A percentile compares a stretch with the other conserved stretches of the same genome.
These are phyloP conservation scores for Graptemys geographica DNA, from an alignment of 2,797 vertebrate species.

Conservation along the genomic window DNA sequence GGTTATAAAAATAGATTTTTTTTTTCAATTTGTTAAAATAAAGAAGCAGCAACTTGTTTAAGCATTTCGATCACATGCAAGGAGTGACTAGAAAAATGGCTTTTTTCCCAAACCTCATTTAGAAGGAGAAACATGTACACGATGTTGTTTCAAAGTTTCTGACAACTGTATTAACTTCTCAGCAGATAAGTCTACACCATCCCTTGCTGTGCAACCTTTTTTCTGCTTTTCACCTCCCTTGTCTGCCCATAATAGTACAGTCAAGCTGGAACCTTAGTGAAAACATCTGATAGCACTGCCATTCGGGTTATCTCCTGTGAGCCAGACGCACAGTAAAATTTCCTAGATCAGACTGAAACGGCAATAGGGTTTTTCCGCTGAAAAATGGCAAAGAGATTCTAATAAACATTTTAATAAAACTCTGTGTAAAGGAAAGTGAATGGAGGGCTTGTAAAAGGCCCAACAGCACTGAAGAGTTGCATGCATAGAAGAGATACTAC, in stretches of 20 bases:
- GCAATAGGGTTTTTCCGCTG: background rate
- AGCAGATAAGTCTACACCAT: background rate
- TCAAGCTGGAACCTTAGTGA: fast-evolving
- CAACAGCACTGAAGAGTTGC: background rate
- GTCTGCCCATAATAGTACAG: background rate
- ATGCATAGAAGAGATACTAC: fast-evolving
- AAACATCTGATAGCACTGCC: background rate
- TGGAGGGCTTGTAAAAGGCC: background rate
- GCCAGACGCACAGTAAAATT: background rate
- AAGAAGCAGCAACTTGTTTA: background rate
- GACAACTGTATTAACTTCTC: background rate
- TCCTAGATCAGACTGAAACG: background rate
- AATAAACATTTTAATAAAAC: background rate
- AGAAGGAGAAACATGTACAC: background rate
- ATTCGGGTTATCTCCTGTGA: fast-evolving
- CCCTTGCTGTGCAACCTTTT: background rate
- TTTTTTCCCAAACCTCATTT: background rate
- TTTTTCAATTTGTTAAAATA: background rate
- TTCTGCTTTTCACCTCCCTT: background rate
- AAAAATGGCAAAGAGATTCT: background rate
- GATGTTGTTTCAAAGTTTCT: background rate
- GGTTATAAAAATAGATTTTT: background rate
- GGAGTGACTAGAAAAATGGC: background rate
- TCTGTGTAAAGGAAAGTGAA: background rate
- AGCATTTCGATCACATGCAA: background rate